These are phyloP conservation scores for Lucilia sericata DNA, from an alignment of 1,140 invertebrate species.

Conservation along the genomic window DNA sequence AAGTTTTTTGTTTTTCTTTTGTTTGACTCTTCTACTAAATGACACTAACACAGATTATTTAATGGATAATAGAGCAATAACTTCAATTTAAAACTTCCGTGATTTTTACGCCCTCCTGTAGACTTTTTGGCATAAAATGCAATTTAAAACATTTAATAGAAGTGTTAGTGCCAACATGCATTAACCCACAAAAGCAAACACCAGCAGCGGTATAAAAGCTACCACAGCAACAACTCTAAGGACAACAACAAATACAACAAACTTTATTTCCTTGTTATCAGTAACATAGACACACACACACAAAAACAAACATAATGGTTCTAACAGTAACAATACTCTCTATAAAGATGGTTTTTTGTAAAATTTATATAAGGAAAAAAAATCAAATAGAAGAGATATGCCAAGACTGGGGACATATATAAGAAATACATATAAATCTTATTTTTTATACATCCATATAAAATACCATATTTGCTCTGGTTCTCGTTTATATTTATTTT, in stretches of 20 bases:
- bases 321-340: neutral
- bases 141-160: conserved; percentile 28
- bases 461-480: neutral
- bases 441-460: neutral
- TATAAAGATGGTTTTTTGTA: neutral
- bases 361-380: neutral
- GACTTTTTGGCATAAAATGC: conserved; percentile 25
- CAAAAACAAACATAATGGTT: neutral
- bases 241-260: neutral
- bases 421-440: conserved; percentile 7
- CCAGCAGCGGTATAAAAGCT: neutral
- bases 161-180: conserved; percentile 28
- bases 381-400: neutral
- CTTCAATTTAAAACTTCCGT: conserved; percentile 29
- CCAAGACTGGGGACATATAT: neutral
- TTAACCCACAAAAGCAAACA: conserved; percentile 11
- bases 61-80: conserved; percentile 21
- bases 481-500: conserved; percentile 16
- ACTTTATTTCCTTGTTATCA: conserved; percentile 21
- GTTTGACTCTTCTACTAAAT: neutral
- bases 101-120: conserved; percentile 18
- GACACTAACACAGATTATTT: conserved; percentile 15
- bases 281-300: neutral
- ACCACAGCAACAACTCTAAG: neutral
- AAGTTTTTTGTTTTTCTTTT: neutral